Evolutionary conservation across 2,888 invertebrate genomes (phyloP).

Genomic region (Macropis europaea): DNA sequence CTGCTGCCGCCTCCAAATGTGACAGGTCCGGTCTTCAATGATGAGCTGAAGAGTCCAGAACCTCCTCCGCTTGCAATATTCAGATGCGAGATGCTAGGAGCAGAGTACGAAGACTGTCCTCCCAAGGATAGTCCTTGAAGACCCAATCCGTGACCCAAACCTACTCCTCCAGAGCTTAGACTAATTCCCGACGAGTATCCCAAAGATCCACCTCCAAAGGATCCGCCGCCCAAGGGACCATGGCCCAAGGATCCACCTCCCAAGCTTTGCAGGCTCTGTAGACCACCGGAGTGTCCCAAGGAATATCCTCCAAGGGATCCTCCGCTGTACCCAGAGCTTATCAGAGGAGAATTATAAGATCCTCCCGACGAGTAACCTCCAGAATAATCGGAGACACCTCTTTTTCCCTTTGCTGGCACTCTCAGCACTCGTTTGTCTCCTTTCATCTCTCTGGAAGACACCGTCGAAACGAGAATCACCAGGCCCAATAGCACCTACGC

Average conservation of each 20-base stretch:
- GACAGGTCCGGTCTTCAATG: constrained; percentile 74
- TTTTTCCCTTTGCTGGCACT: constrained; percentile 70
- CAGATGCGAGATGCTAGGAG: constrained; percentile 43
- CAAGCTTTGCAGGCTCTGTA: constrained; percentile 52
- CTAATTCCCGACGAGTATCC: constrained; percentile 49
- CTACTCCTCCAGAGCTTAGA: constrained; percentile 47
- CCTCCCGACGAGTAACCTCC: constrained; percentile 61
- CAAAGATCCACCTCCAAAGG: constrained; percentile 42
- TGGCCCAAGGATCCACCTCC: constrained; percentile 53
- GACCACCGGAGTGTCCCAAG: constrained; percentile 45
- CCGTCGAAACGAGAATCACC: constrained; percentile 63
- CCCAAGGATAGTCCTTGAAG: constrained; percentile 47
- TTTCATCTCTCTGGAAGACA: constrained; percentile 62
- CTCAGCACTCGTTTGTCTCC: constrained; percentile 59
- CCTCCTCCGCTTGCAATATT: constrained; percentile 44
- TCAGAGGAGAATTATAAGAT: constrained; percentile 40
- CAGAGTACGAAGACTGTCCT: constrained; percentile 58
- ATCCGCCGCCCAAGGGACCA: constrained; percentile 37
- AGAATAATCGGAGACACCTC: constrained; percentile 70
- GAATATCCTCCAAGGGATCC: constrained; percentile 50
- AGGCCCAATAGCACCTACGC: constrained; percentile 70
- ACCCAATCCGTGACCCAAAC: constrained; percentile 50
- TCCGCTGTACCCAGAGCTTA: constrained; percentile 38
- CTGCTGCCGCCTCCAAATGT: constrained; percentile 69
- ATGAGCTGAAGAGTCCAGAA: constrained; percentile 51